These are phyloP conservation scores for Lophura nycthemera DNA, from an alignment of 2,113 vertebrate genomes.

Conservation along the genomic window DNA sequence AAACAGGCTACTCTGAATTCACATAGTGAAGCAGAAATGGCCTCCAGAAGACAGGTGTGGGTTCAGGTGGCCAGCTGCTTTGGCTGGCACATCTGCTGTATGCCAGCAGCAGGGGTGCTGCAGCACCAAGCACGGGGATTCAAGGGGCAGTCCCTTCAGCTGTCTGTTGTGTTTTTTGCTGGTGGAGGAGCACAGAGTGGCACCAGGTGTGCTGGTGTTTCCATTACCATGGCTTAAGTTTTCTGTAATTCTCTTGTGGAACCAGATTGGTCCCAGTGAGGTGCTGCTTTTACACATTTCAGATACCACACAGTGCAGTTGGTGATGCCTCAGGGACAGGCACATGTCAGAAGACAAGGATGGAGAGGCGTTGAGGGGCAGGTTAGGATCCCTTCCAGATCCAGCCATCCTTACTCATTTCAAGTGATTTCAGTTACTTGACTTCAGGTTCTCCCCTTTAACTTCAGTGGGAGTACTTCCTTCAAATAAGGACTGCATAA, in stretches of 20 bases:
- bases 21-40: not conserved
- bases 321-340: fast-evolving
- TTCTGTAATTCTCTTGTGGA: not conserved
- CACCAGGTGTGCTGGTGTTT: fast-evolving
- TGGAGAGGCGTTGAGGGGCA: not conserved
- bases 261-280: not conserved
- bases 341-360: not conserved
- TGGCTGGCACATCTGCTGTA: not conserved
- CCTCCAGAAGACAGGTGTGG: not conserved
- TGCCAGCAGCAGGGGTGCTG: fast-evolving
- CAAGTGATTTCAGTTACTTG: not conserved
- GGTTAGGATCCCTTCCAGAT: not conserved
- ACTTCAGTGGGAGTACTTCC: not conserved
- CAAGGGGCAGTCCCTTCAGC: fast-evolving
- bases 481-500: fast-evolving
- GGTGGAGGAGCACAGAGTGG: not conserved
- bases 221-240: not conserved
- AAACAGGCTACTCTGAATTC: not conserved
- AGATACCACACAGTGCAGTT: fast-evolving
- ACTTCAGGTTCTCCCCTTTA: not conserved
- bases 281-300: not conserved
- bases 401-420: not conserved
- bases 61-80: not conserved
- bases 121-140: not conserved
- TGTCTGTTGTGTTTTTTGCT: fast-evolving